Base-by-base conservation (phyloP, 2,113 vertebrate species). In the Catharus minimus region DNA sequence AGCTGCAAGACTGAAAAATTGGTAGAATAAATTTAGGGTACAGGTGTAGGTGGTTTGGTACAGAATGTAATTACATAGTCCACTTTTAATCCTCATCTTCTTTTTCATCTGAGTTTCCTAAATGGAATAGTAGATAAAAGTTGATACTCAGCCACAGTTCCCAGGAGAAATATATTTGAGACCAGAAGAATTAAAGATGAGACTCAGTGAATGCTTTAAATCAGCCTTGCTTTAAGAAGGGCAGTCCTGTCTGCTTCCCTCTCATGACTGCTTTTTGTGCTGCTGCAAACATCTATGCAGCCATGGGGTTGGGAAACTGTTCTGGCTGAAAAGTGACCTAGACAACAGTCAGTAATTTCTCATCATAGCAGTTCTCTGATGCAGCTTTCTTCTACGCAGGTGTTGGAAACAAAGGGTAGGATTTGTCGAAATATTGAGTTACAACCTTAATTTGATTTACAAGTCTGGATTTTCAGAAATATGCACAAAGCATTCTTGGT, bases 41-140 rank as follows among this genome's bases (percentile, higher is more conserved):
- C 73, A 88, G 86, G 50, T 95, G 88, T 92, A 88, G 86, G 92
- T 90, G 82, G 69, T 68, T 94, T 93, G 57, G 66, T 90, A 88
- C 73, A 81, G 88, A 93, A 65, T 57, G 57, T 90, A 88, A 90
- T 95, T 86, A 65, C 56, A 46, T 22, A 86, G 92, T 91, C 85
- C 82, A 72, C 66, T 92, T 94, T 52, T 83, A 78, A 91, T 81
- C 49, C 38, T 71, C 1, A 0, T 84, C 8, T 0, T 81, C 65
- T 92, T 78, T 93, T 88, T 80, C 18, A 38, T 88, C 2, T 0
- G 36, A 50, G 7, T 83, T 94, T 71, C 39, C 87, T 86, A 93
- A 91, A 80, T 90, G 44, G 38, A 88, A 33, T 27, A 44, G 46
- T 33, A 65, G 56, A 53, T 36, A 57, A 41, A 71, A 86, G 49